phyloP scores from a whole-genome alignment of 1,140 invertebrate species.

The Heterodera schachtii region DNA sequence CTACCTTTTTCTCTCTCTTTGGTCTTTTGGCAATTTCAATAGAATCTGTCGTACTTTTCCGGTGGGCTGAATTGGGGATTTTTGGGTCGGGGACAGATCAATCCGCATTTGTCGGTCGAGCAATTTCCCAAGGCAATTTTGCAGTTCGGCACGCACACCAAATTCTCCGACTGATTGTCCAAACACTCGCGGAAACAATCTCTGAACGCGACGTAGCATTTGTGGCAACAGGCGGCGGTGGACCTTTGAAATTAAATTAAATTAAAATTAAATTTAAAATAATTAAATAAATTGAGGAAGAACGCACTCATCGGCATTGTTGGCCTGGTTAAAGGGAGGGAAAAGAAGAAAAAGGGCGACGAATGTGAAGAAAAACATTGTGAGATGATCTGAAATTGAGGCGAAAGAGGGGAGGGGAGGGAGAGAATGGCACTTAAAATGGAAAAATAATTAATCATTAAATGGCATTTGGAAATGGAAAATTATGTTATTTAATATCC shows the following conservation, averaged over 20 bases:
- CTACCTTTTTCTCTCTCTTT: no score
- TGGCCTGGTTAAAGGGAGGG: background rate
- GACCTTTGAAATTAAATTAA: background rate
- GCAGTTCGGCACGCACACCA: background rate
- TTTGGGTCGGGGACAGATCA: background rate
- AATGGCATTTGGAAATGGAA: no score
- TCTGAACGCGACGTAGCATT: background rate
- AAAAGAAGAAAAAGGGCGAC: background rate
- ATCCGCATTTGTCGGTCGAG: background rate
- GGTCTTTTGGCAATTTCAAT: background rate
- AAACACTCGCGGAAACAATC: background rate
- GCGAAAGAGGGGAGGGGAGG: no score
- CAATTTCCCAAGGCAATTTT: background rate
- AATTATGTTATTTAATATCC: no score
- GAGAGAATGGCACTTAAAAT: no score
- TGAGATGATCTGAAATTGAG: background rate
- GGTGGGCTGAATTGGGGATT: background rate
- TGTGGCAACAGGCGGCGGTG: background rate
- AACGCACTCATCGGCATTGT: background rate
- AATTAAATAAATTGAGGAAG: background rate
- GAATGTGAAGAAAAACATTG: background rate
- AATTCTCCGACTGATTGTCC: background rate
- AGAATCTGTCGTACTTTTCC: background rate
- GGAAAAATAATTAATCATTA: no score
- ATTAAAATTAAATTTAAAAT: background rate